Evolutionary conservation across 2,797 vertebrate genomes (phyloP).

Genomic region (Pseudomugil gertrudae): DNA sequence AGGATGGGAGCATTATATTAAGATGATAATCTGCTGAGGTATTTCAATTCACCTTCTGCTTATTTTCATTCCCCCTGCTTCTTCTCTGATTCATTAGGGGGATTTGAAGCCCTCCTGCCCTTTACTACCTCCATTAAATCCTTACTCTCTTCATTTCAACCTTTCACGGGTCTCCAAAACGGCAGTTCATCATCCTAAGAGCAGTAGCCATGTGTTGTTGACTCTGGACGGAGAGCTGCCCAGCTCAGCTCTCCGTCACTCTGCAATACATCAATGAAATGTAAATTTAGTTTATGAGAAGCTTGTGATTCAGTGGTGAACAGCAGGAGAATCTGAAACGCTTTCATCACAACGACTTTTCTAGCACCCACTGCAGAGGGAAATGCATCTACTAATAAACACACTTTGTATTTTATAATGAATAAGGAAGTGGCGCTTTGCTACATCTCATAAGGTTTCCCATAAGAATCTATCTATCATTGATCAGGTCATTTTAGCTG

Average conservation of each 20-base stretch:
- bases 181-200: conserved; percentile 64
- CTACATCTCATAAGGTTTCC: conserved; percentile 2
- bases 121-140: conserved; percentile 76
- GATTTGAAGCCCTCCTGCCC: conserved; percentile 43
- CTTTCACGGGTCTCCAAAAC: conserved; percentile 39
- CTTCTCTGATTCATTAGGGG: conserved; percentile 66
- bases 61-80: neutral
- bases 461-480: neutral
- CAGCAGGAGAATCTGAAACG: conserved; percentile 10
- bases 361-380: neutral
- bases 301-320: conserved; percentile 37
- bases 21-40: neutral
- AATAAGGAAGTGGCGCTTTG: neutral
- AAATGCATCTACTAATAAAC: conserved; percentile 2
- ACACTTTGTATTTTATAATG: neutral
- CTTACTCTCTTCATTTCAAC: conserved; percentile 51
- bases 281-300: conserved; percentile 47
- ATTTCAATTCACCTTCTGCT: neutral
- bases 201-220: conserved; percentile 29
- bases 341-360: neutral
- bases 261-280: conserved; percentile 40
- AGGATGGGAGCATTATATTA: neutral
- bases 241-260: conserved; percentile 27
- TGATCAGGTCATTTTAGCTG: conserved; percentile 1
- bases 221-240: conserved; percentile 12